Conservation (phyloP, 2,113 vertebrate genomes). For the Paradoxurus hermaphroditus region DNA sequence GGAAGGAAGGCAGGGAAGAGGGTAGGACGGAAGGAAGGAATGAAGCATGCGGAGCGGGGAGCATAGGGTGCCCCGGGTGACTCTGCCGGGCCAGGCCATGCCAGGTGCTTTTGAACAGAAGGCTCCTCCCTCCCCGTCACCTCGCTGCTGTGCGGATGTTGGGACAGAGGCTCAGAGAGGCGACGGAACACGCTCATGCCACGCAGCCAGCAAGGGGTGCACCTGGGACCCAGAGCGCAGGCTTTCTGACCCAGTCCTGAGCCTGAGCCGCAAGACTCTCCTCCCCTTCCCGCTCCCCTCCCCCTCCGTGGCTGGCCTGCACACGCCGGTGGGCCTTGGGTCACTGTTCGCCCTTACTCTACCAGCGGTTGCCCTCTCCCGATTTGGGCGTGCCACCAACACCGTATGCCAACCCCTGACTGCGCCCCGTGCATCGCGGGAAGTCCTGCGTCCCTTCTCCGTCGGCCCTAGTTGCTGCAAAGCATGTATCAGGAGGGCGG, state of each 20-base stretch:
- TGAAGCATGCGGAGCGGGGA: too few species aligned
- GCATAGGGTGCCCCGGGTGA: background rate
- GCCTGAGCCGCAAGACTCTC: background rate
- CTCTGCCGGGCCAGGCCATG: background rate
- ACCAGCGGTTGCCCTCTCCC: background rate
- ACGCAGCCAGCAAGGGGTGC: background rate
- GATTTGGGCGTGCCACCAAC: background rate
- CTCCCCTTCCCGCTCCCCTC: too few species aligned
- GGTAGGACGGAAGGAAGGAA: background rate
- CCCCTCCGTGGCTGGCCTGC: fast-evolving
- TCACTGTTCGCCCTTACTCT: background rate
- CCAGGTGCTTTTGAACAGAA: background rate
- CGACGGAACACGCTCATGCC: background rate
- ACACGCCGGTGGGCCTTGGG: fast-evolving
- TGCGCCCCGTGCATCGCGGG: background rate
- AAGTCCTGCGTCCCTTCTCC: background rate
- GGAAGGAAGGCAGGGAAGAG: too few species aligned
- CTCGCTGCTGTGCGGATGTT: background rate
- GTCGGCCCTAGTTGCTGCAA: background rate
- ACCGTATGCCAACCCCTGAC: background rate
- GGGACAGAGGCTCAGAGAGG: background rate
- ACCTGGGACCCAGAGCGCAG: background rate
- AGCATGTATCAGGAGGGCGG: background rate
- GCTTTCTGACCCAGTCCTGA: background rate
- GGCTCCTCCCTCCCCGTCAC: too few species aligned